Evolutionary conservation across 2,113 vertebrate species (phyloP).

Genomic region (Garra rufa): DNA sequence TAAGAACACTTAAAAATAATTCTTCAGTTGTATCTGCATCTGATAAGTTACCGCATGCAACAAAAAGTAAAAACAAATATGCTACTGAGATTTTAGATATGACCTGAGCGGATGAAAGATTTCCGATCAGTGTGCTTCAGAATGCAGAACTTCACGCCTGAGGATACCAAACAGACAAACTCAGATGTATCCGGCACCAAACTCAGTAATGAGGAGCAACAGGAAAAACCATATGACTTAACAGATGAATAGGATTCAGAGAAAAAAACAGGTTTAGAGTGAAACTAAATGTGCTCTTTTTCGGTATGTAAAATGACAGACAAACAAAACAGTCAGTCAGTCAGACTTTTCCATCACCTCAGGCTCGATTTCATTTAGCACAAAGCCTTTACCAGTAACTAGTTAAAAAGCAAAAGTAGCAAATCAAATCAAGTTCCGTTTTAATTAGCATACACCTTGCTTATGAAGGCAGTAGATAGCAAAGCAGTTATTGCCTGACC

Average conservation of each 20-base stretch:
- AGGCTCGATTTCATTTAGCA: not conserved
- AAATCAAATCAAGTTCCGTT: not conserved
- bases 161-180: not conserved
- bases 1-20: not conserved
- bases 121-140: not conserved
- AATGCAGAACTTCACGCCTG: conserved; percentile 33
- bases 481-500: not conserved
- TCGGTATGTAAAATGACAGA: conserved; percentile 1
- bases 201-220: conserved; percentile 43
- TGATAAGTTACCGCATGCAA: not conserved
- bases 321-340: not conserved
- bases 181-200: not conserved
- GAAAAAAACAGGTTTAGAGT: conserved; percentile 14
- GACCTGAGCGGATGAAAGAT: not conserved
- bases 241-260: not conserved
- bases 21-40: not conserved
- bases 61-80: not conserved
- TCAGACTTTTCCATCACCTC: conserved; percentile 13
- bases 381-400: not conserved
- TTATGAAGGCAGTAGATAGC: not conserved
- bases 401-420: not conserved
- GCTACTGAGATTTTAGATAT: not conserved
- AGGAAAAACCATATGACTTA: conserved; percentile 32
- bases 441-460: not conserved
- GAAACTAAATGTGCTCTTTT: conserved; percentile 9